These are phyloP conservation scores for Solenodon paradoxus DNA, from an alignment of 2,113 vertebrate species.

Conservation along the genomic window DNA sequence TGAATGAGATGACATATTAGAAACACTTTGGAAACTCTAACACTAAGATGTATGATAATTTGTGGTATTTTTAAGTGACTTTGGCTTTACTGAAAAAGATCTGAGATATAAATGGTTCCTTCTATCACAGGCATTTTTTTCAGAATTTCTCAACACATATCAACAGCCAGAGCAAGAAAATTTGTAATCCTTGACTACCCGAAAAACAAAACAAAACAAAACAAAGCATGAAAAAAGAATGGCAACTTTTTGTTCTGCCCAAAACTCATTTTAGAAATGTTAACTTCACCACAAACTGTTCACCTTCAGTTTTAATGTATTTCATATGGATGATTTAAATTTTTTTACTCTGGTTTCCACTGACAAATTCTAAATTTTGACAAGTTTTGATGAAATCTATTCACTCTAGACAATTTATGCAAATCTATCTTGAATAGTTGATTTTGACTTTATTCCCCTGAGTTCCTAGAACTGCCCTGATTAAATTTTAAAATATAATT, in stretches of 20 bases:
- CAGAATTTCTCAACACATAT: conserved; percentile 29
- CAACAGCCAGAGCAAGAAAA: neutral
- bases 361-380: conserved; percentile 70
- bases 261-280: conserved; percentile 48
- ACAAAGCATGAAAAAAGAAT: neutral
- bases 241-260: conserved; percentile 9
- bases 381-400: conserved; percentile 72
- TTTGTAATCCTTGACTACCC: conserved; percentile 36
- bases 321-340: conserved; percentile 48
- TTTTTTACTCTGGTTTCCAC: conserved; percentile 62
- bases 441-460: conserved; percentile 66
- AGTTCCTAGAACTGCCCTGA: conserved; percentile 66
- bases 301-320: conserved; percentile 44
- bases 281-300: conserved; percentile 63
- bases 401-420: conserved; percentile 70
- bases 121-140: neutral
- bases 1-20: neutral
- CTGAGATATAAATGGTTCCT: neutral
- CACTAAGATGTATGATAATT: conserved; percentile 22
- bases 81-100: neutral
- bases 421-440: conserved; percentile 60
- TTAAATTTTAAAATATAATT: conserved; percentile 74
- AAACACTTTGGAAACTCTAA: conserved; percentile 3
- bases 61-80: neutral
- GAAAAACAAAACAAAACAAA: conserved; percentile 2